A percentile compares a stretch with the other conserved stretches of the same genome.
Evolutionary conservation across 2,888 invertebrate genomes (phyloP).

Genomic region (Monochamus alternatus): DNA sequence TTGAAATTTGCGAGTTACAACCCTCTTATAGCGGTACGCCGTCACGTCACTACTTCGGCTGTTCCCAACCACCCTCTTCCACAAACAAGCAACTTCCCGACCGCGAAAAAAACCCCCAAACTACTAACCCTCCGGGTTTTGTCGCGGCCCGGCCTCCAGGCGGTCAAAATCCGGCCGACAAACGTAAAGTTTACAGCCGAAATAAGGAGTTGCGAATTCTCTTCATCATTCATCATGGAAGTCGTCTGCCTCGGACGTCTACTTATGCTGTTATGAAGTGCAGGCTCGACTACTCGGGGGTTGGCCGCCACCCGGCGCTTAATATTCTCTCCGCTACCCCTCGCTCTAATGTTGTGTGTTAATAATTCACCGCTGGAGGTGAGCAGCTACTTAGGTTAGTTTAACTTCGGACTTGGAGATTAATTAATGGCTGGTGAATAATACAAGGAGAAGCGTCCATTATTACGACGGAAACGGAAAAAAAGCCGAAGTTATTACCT

Average conservation of each 20-base stretch:
- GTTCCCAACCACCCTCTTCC: no score
- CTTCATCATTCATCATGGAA: conserved; percentile 62
- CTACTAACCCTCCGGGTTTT: background rate
- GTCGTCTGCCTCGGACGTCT: conserved; percentile 63
- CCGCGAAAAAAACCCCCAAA: background rate
- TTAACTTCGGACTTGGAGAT: conserved; percentile 10
- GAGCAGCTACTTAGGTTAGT: conserved; percentile 32
- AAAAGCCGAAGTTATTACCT: no score
- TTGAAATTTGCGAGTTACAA: no score
- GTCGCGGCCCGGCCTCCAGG: conserved; percentile 11
- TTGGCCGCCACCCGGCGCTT: conserved; percentile 47
- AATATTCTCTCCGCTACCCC: conserved; percentile 50
- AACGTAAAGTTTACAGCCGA: conserved; percentile 49
- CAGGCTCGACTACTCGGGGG: conserved; percentile 55
- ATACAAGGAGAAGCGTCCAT: background rate
- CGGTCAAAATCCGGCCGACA: conserved; percentile 48
- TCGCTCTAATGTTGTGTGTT: conserved; percentile 45
- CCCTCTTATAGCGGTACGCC: no score
- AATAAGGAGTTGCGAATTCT: conserved; percentile 51
- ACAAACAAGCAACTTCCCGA: no score
- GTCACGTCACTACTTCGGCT: no score
- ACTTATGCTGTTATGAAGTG: conserved; percentile 65
- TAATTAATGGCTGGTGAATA: background rate
- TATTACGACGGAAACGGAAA: background rate
- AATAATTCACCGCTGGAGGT: conserved; percentile 50